Conservation (phyloP, 2,113 vertebrate species). For the Sinocyclocheilus anophthalmus region DNA sequence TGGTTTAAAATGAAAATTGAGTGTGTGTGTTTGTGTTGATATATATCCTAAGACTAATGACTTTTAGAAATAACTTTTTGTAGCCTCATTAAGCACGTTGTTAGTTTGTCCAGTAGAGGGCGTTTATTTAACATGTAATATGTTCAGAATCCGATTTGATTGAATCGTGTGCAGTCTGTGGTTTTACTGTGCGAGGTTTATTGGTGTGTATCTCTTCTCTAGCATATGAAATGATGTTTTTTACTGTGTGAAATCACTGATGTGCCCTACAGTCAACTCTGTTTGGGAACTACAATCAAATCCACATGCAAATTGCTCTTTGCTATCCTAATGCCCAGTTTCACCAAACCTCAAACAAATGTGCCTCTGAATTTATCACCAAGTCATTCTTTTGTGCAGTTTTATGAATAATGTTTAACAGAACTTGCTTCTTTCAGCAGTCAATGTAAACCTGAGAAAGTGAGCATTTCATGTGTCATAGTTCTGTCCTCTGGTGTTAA, state of each 20-base stretch:
- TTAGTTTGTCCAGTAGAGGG: slow-evolving; percentile 37
- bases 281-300: neutral
- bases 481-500: slow-evolving; percentile 66
- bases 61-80: neutral
- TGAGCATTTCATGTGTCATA: slow-evolving; percentile 18
- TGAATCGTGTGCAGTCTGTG: neutral
- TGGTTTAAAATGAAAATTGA: neutral
- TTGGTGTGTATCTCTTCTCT: neutral
- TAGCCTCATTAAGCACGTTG: neutral
- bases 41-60: neutral
- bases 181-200: neutral
- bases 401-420: neutral
- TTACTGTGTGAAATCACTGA: neutral
- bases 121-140: neutral
- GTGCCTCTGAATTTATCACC: neutral
- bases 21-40: neutral
- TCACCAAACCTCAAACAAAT: neutral
- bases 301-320: neutral
- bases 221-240: neutral
- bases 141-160: neutral
- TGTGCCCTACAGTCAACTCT: neutral
- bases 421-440: neutral
- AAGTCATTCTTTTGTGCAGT: neutral
- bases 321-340: neutral
- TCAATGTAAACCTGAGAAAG: neutral